Evolutionary conservation across 1,140 invertebrate genomes (phyloP).

Genomic region (Orchestia grillus): DNA sequence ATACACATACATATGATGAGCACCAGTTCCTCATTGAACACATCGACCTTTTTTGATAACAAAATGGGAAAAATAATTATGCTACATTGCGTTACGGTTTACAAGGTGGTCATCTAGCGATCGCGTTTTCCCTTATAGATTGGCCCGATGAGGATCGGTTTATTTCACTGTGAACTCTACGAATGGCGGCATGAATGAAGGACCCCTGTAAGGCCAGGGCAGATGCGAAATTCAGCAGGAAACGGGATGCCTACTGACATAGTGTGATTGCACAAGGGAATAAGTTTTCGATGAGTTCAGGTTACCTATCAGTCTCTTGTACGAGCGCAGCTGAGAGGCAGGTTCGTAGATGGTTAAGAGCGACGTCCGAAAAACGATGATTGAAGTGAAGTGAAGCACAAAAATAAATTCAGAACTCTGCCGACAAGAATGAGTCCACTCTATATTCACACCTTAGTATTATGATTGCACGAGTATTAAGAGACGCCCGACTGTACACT

Average conservation of each 20-base stretch:
- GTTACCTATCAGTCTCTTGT: neutral
- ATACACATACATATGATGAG: too few relatives aligned
- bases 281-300: neutral
- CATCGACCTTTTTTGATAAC: neutral
- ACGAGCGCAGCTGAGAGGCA: neutral
- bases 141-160: neutral
- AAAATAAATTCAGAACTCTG: neutral
- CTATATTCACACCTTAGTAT: neutral
- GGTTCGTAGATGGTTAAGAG: neutral
- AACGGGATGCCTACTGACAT: neutral
- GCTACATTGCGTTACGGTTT: neutral
- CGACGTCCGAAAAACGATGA: too few relatives aligned
- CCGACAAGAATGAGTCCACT: neutral
- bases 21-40: neutral
- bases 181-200: too few relatives aligned
- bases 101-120: neutral
- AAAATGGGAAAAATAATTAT: neutral
- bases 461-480: slow-evolving; percentile 45
- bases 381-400: neutral
- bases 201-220: neutral
- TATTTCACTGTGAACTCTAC: neutral
- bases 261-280: neutral
- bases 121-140: neutral
- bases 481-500: neutral
- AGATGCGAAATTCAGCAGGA: neutral